Evolutionary conservation across 2,113 vertebrate genomes (phyloP), one percentile per base, ranked within the genome.

Genomic region (Laterallus jamaicensis): DNA sequence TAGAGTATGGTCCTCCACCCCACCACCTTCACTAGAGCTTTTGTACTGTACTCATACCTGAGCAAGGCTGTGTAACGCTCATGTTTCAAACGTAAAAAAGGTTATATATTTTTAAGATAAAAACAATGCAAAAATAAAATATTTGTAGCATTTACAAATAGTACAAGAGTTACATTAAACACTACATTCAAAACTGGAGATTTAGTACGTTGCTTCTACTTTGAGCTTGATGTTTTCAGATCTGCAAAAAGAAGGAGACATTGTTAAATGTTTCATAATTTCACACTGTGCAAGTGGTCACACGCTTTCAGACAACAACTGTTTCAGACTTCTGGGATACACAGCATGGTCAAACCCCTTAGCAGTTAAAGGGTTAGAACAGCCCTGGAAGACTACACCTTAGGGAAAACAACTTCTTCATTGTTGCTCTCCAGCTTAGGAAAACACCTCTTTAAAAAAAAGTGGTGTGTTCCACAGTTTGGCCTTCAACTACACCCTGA

Each of bases 121-220:
- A 98, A 98, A 98, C 95, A 97, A 98, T 98, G 98, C 92, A 98
- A 98, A 98, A 98, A 98, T 98, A 98, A 98, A 98, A 96, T 97
- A 98, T 98, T 97, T 98, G 97, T 97, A 97, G 96, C 97, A 98
- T 98, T 98, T 98, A 98, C 98, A 98, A 98, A 98, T 98, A 93
- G 98, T 98, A 98, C 96, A 98, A 97, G 97, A 97, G 97, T 97
- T 97, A 97, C 91, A 93, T 93, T 94, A 96, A 97, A 98, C 96
- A 98, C 94, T 97, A 96, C 94, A 95, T 92, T 97, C 90, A 10
- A 92, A 96, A 97, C 60, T 59, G 81, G 92, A 86, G 91, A 97
- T 93, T 80, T 60, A 64, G 81, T 82, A 96, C 32, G 95, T 85
- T 55, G 87, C 80, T 95, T 96, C 93, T 97, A 97, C 78, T 97